Evolutionary conservation across 2,113 vertebrate species (phyloP).

Genomic region (Gambusia affinis): DNA sequence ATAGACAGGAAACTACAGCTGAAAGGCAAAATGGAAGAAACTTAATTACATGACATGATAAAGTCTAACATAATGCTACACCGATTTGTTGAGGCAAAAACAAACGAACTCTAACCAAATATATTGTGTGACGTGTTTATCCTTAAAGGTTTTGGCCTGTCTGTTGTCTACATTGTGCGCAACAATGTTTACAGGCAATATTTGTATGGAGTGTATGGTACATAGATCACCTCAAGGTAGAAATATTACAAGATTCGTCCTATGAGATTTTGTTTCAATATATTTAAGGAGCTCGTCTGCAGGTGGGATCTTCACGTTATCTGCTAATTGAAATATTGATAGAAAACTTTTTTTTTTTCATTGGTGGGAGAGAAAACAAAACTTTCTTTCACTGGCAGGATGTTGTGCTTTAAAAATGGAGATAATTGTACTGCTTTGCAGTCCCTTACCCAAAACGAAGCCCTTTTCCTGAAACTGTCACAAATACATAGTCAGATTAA

Average conservation of each 20-base stretch:
- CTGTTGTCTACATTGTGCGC: no score
- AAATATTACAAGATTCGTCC: background rate
- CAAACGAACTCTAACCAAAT: no score
- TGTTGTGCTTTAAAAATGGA: background rate
- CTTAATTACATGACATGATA: no score
- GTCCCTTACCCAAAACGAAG: background rate
- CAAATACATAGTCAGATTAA: constrained; percentile 22
- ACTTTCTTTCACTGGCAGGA: background rate
- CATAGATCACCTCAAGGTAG: background rate
- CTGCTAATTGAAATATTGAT: background rate
- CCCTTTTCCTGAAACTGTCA: background rate
- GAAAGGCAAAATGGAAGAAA: background rate
- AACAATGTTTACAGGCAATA: no score
- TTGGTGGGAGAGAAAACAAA: background rate
- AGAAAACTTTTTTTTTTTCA: background rate
- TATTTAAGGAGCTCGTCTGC: no score
- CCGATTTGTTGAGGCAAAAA: no score
- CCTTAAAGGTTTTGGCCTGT: no score
- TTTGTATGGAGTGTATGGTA: no score
- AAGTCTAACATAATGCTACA: no score
- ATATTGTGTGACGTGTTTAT: no score
- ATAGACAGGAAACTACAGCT: constrained; percentile 5
- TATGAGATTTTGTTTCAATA: background rate
- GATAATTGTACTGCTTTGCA: background rate
- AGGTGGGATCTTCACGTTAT: background rate